Base-by-base conservation (phyloP, 2,113 vertebrate species). In the Seriola dumerili region DNA sequence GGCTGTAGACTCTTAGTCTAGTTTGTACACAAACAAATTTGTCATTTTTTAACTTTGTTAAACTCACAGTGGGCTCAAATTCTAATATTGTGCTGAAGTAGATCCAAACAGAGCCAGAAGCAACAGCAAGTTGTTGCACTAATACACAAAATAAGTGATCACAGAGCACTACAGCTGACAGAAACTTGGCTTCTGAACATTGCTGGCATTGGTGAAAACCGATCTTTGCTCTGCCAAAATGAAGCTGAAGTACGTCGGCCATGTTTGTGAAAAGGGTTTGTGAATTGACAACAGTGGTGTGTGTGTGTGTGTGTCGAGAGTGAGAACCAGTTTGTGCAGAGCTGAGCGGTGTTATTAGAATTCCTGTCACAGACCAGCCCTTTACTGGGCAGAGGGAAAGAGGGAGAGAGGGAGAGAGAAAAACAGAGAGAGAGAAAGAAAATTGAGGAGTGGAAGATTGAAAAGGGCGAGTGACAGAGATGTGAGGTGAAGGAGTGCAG, bases 301-400 rank as follows among this genome's bases (percentile, higher is more conserved):
- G 62, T 36, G 55, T n/a, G 21, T 42, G 62, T 64, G 54, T 50
- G 42, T 46, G 5, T 32, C 10, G 25, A 46, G 67, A 73, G 80
- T 65, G 54, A 80, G 78, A 76, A 66, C 16, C 52, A 78, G 88
- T 79, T 66, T 85, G 85, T 76, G 78, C 66, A 84, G 84, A 72
- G 74, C 76, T 62, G 69, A 86, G 81, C 19, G 0, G n/a, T 1
- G 29, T 61, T 80, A 93, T 95, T 94, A 91, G 88, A 85, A 94
- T 93, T 94, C 94, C 85, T 82, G 88, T 94, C 94, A 94, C 94
- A 94, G 72, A 61, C 62, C n/a, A 58, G 85, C 50, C 84, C 88
- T 94, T 92, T 85, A 88, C 92, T 88, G 91, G 80, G 81, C 69
- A 80, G 65, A 79, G 75, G 63, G 74, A 64, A 65, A 0, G 67